Evolutionary conservation across 2,113 vertebrate species (phyloP).

Genomic region (Tragelaphus strepsiceros): DNA sequence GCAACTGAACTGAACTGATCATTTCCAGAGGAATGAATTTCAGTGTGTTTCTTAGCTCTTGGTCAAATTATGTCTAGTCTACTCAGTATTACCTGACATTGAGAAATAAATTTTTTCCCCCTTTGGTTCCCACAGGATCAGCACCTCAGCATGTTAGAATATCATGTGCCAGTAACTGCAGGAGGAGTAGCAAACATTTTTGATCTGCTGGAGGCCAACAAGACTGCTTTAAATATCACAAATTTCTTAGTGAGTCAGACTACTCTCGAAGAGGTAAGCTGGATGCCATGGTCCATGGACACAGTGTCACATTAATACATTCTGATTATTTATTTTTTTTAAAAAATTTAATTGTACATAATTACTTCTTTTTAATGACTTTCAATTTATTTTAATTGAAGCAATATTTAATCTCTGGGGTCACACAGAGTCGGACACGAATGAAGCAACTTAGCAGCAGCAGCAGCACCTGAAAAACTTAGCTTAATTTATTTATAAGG

Average conservation of each 20-base stretch:
- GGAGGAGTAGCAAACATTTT: slow-evolving; percentile 96
- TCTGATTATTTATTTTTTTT: slow-evolving; percentile 25
- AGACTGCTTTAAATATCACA: slow-evolving; percentile 89
- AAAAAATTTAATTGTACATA: background rate
- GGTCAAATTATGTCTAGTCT: background rate
- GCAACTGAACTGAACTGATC: background rate
- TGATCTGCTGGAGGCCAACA: slow-evolving; percentile 91
- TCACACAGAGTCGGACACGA: too few relatives aligned
- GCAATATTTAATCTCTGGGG: slow-evolving; percentile 1
- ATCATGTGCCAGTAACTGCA: slow-evolving; percentile 89
- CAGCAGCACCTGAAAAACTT: slow-evolving; percentile 17
- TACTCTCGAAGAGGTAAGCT: slow-evolving; percentile 94
- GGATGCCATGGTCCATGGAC: background rate
- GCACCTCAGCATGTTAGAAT: slow-evolving; percentile 92
- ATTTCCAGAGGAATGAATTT: background rate
- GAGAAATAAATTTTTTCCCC: background rate
- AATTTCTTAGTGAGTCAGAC: slow-evolving; percentile 98
- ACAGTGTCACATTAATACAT: background rate
- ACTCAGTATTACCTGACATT: background rate
- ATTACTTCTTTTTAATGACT: slow-evolving; percentile 54
- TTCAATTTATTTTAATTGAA: slow-evolving; percentile 45
- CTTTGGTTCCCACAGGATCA: slow-evolving; percentile 83
- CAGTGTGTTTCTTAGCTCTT: background rate
- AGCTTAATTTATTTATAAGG: slow-evolving; percentile 42
- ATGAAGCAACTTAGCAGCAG: too few relatives aligned